Conservation (phyloP, 30 jellyfish, hydroid and myxozoan genomes). For the Nemopilema nomurai region DNA sequence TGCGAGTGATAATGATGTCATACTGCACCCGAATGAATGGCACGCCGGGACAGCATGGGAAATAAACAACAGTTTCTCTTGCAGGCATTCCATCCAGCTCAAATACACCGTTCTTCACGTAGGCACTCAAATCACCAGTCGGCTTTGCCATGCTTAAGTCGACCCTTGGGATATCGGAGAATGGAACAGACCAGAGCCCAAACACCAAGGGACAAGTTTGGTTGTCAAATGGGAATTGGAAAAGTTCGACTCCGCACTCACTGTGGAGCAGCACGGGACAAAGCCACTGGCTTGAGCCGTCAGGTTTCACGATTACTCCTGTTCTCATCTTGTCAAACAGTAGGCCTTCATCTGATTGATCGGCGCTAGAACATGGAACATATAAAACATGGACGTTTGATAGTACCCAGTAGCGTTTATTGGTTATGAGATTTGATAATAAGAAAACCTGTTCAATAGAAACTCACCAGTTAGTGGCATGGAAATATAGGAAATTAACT, state of each 20-base stretch:
- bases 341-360: neutral
- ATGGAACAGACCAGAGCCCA: constrained; percentile 53
- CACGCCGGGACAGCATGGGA: constrained; percentile 61
- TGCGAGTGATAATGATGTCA: constrained; percentile 23
- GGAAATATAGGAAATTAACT: too few species aligned
- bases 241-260: constrained; percentile 38
- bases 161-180: constrained; percentile 10
- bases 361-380: constrained; percentile 40
- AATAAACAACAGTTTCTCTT: neutral
- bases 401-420: neutral
- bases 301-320: constrained; percentile 2
- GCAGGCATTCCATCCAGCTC: constrained; percentile 59
- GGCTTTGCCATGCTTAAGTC: constrained; percentile 11
- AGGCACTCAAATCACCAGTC: constrained; percentile 29
- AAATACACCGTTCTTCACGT: constrained; percentile 43
- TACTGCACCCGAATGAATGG: constrained; percentile 30
- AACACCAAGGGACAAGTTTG: constrained; percentile 52
- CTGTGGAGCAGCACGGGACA: constrained; percentile 50
- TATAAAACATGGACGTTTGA: neutral
- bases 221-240: constrained; percentile 57
- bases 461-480: too few species aligned
- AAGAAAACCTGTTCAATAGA: too few species aligned
- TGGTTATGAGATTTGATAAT: too few species aligned
- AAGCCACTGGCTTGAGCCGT: constrained; percentile 46
- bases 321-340: constrained; percentile 34